Evolutionary conservation across 2,113 vertebrate species (phyloP).

Genomic region (Lamprotornis superbus): DNA sequence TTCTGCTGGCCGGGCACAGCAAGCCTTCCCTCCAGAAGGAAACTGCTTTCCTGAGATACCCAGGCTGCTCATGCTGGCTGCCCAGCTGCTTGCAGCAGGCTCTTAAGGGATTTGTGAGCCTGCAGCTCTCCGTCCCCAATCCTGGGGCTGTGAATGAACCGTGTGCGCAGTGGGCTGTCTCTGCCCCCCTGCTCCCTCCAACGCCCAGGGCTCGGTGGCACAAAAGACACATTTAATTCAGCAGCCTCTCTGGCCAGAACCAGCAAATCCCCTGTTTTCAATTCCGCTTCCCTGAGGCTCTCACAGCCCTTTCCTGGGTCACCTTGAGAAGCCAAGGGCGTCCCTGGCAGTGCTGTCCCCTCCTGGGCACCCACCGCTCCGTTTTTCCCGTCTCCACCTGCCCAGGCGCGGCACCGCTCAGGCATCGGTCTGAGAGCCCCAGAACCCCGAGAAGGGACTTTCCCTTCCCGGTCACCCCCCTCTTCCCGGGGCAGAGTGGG

Average conservation of each 20-base stretch:
- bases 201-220: rapidly evolving
- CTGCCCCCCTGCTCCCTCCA: not conserved
- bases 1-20: not conserved
- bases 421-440: not conserved
- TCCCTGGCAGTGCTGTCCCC: too few relatives aligned
- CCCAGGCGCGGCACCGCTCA: not conserved
- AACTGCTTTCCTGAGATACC: not conserved
- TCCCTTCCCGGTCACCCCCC: not conserved
- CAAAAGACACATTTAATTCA: not conserved
- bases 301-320: not conserved
- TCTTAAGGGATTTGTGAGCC: conserved; percentile 42
- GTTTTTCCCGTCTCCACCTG: not conserved
- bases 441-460: not conserved
- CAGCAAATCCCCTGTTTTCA: not conserved
- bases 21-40: not conserved
- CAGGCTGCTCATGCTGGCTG: not conserved
- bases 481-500: not conserved
- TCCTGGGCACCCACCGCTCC: not conserved
- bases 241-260: not conserved
- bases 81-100: not conserved
- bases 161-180: not conserved
- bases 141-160: not conserved
- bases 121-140: conserved; percentile 5
- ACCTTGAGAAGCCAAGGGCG: not conserved
- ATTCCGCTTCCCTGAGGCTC: not conserved